Conservation (phyloP, 2,113 vertebrate genomes). For the Myiagra hebetior region DNA sequence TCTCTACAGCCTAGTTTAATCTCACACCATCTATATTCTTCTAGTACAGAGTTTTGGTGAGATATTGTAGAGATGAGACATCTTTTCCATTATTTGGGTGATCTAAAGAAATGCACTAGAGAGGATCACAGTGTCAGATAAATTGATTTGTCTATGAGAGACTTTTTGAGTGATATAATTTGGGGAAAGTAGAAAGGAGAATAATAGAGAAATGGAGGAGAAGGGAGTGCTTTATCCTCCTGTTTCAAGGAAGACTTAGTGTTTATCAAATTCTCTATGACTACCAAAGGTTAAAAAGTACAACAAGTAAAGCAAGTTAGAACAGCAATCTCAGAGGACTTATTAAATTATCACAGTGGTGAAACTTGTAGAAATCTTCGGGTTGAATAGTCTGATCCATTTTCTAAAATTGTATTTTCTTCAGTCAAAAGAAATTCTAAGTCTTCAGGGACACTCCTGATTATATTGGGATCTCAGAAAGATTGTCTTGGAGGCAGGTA, state of each 20-base stretch:
- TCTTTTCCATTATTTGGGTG: constrained; percentile 18
- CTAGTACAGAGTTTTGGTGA: neutral
- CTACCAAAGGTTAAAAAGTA: neutral
- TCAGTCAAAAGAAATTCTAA: neutral
- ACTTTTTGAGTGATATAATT: neutral
- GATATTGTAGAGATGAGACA: neutral
- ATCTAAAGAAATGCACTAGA: neutral
- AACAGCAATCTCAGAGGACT: neutral
- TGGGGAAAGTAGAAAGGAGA: neutral
- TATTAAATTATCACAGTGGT: neutral
- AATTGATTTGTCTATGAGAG: constrained; percentile 4
- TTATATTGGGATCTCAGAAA: neutral
- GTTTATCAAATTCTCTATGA: neutral
- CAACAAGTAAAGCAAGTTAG: neutral
- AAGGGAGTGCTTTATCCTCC: neutral
- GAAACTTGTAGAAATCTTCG: neutral
- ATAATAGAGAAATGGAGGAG: neutral
- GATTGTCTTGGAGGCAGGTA: neutral
- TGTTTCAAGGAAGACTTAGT: neutral
- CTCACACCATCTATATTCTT: neutral
- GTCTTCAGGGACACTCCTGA: neutral
- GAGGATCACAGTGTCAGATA: neutral
- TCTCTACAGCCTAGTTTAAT: constrained; percentile 6
- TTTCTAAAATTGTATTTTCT: neutral
- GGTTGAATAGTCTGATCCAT: neutral